Evolutionary conservation across 1,140 invertebrate genomes (phyloP).

Genomic region (Cepaea nemoralis): DNA sequence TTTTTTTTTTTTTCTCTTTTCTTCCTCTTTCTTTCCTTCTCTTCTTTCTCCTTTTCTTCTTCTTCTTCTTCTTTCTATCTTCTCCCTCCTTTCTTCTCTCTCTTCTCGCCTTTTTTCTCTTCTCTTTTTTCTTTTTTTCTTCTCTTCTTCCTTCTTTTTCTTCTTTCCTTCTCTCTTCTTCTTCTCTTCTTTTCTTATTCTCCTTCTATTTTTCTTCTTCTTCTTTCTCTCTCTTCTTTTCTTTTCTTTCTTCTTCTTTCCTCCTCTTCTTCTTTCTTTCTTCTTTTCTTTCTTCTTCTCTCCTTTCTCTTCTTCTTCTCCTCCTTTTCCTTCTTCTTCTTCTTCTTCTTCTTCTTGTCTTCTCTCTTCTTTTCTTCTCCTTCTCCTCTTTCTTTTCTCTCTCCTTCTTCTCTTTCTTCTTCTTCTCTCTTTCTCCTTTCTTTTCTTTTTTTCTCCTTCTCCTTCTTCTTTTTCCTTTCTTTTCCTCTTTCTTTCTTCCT

Average conservation of each 20-base stretch:
- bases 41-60: too few relatives aligned
- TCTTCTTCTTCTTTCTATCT: too few relatives aligned
- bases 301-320: neutral
- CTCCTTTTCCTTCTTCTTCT: neutral
- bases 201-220: conserved; percentile 12
- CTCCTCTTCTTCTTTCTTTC: neutral
- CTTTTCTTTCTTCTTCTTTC: conserved; percentile 5
- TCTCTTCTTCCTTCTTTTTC: conserved; percentile 4
- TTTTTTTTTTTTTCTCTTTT: too few relatives aligned
- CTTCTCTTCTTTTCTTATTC: neutral
- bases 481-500: neutral
- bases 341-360: neutral
- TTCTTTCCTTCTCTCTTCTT: neutral
- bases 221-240: neutral
- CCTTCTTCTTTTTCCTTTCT: neutral
- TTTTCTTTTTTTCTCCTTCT: neutral
- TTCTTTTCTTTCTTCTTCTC: conserved; percentile 8
- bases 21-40: too few relatives aligned
- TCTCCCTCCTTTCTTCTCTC: too few relatives aligned
- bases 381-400: neutral
- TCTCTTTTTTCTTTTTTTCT: conserved; percentile 2
- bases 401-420: neutral
- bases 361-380: neutral
- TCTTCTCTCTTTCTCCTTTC: neutral
- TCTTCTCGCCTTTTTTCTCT: neutral